phyloP scores from a whole-genome alignment of 2,888 invertebrate genomes.

The Cordilura impudica region DNA sequence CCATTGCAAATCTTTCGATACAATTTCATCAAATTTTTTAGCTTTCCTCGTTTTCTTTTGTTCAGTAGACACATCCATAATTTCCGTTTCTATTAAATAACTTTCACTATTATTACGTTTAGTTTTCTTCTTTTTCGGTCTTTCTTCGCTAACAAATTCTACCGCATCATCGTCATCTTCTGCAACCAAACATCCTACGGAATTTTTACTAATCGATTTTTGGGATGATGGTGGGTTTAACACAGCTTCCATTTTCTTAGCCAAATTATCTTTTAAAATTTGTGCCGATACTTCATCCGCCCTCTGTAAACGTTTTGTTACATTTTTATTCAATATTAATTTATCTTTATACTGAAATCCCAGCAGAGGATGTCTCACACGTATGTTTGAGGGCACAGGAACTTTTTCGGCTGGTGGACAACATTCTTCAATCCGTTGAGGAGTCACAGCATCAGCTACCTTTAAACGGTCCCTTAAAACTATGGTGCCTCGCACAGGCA shows the following conservation, averaged over 20 bases:
- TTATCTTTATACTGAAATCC: slow-evolving; percentile 66
- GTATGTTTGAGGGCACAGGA: slow-evolving; percentile 64
- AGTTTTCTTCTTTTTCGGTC: slow-evolving; percentile 54
- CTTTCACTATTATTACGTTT: slow-evolving; percentile 56
- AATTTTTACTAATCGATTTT: slow-evolving; percentile 19
- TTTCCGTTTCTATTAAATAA: not conserved
- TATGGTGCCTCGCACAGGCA: slow-evolving; percentile 67
- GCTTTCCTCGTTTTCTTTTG: slow-evolving; percentile 48
- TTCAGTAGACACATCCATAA: not conserved
- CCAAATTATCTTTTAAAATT: slow-evolving; percentile 30
- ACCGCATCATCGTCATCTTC: slow-evolving; percentile 56
- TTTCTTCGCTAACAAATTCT: slow-evolving; percentile 55
- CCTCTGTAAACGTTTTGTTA: slow-evolving; percentile 63
- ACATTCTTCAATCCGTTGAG: slow-evolving; percentile 52
- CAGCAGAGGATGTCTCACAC: slow-evolving; percentile 69
- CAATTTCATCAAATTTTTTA: slow-evolving; percentile 43
- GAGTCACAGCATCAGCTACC: slow-evolving; percentile 43
- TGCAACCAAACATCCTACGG: slow-evolving; percentile 10
- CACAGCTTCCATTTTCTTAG: slow-evolving; percentile 4
- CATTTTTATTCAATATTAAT: slow-evolving; percentile 55
- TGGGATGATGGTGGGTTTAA: not conserved
- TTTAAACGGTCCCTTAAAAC: slow-evolving; percentile 66
- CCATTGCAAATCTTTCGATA: slow-evolving; percentile 66
- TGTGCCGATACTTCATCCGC: slow-evolving; percentile 59
- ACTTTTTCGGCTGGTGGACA: slow-evolving; percentile 54